phyloP scores from a whole-genome alignment of 2,888 invertebrate genomes.

The Latheticus oryzae region DNA sequence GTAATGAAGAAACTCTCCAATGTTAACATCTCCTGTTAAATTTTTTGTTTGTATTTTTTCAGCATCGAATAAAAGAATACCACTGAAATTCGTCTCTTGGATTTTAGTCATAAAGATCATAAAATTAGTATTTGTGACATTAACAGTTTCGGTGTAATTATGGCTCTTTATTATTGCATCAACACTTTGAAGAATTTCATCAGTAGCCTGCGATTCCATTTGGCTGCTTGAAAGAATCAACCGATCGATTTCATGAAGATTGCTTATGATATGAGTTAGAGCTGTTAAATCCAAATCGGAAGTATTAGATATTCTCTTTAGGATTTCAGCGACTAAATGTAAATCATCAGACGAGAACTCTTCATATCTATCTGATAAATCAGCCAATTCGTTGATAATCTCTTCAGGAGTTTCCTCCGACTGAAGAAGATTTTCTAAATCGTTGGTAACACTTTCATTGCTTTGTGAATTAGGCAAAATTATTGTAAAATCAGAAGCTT shows the following conservation, averaged over 20 bases:
- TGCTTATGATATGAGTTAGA: constrained; percentile 26
- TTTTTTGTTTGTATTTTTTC: constrained; percentile 7
- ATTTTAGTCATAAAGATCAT: constrained; percentile 8
- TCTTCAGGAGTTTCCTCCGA: neutral
- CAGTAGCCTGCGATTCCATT: constrained; percentile 26
- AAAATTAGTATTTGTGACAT: constrained; percentile 6
- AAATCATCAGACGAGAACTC: constrained; percentile 29
- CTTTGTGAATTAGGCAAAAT: neutral
- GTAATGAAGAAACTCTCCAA: constrained; percentile 6
- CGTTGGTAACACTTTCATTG: constrained; percentile 1
- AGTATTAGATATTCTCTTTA: constrained; percentile 11
- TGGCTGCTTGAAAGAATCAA: constrained; percentile 28
- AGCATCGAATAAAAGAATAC: constrained; percentile 5
- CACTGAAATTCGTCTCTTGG: constrained; percentile 14
- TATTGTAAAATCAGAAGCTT: neutral
- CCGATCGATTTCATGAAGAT: constrained; percentile 18
- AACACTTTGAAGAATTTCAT: constrained; percentile 69
- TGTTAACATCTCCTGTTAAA: neutral
- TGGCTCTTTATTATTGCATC: constrained; percentile 67
- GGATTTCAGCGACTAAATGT: constrained; percentile 23
- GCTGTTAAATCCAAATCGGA: constrained; percentile 13
- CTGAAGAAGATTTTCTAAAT: neutral
- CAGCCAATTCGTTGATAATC: constrained; percentile 9
- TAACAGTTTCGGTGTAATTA: constrained; percentile 6
- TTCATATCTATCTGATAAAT: constrained; percentile 14